Evolutionary conservation across 1,140 invertebrate species (phyloP), one percentile per base, ranked within the genome.

Genomic region (Mya arenaria): DNA sequence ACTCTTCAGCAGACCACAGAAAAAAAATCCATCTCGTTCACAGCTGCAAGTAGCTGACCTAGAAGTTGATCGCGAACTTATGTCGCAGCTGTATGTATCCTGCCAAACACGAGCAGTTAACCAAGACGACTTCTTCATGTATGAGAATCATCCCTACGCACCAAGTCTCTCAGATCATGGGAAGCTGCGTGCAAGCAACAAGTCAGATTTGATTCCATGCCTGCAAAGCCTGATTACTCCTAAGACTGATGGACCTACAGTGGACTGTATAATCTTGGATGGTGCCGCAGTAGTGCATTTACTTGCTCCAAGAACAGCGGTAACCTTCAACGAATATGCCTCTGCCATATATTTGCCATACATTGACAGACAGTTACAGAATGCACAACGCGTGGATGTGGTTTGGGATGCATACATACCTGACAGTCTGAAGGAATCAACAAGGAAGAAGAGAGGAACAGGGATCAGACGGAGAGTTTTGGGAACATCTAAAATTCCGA

Each of bases 81-180:
- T 83, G 23, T n/a, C 39, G 34, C n/a, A n/a, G 32, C 39, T 81
- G 41, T 82, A 74, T 41, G 71, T 83, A 4, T 75, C 73, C 13
- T 77, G 48, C 30, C 78, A 81, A 25, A 30, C 62, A 1, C 13
- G 66, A n/a, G 30, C 71, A 39, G 66, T 34, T 10, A 34, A 81
- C 56, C 78, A 71, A 32, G 66, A 72, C 8, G 36, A 81, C 37
- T 60, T 71, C 37, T 72, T 81, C 36, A 3, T 2, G 6, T 52
- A 81, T 34, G 55, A 71, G 63, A 81, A 81, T 28, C 23, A 10
- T 23, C n/a, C 2, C n/a, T 4, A 52, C 25, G 17, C 48, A 23
- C 48, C 48, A n/a, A n/a, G 17, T n/a, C 19, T 52, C 25, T 4
- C 10, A 52, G 17, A 52, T 17, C 25, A n/a, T 52, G 48, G 48